These are phyloP conservation scores for Xestia rhomboidea DNA, from an alignment of 2,888 invertebrate genomes.

Conservation along the genomic window DNA sequence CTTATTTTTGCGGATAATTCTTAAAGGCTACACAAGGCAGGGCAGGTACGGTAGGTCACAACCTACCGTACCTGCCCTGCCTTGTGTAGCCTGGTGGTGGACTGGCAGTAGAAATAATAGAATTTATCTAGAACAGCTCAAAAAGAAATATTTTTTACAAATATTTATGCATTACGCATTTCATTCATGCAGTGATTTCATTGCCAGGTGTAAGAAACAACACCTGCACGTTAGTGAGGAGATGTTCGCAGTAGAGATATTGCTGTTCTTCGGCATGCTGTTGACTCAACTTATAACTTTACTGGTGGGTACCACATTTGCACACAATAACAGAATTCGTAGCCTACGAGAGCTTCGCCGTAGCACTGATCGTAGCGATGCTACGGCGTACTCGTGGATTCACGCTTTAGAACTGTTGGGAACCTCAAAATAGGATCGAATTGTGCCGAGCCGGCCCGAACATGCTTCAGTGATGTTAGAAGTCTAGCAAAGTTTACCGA, in stretches of 20 bases:
- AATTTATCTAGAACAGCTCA: neutral
- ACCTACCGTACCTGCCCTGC: too few relatives aligned
- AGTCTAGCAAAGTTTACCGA: too few relatives aligned
- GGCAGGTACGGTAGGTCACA: neutral
- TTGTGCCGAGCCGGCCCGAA: too few relatives aligned
- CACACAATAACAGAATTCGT: neutral
- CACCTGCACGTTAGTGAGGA: slow-evolving; percentile 18
- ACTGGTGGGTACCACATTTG: slow-evolving; percentile 23
- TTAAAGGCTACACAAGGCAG: neutral
- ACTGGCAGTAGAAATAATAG: neutral
- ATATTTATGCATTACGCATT: neutral
- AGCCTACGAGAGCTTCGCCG: neutral
- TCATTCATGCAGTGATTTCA: neutral
- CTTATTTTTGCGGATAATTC: too few relatives aligned
- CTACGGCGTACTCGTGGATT: neutral
- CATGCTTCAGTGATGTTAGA: too few relatives aligned
- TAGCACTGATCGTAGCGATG: neutral
- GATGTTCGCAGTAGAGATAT: slow-evolving; percentile 31
- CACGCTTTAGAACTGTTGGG: neutral
- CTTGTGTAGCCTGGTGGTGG: too few relatives aligned
- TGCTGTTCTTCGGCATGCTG: slow-evolving; percentile 21
- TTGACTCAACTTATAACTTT: slow-evolving; percentile 19
- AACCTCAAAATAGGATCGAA: too few relatives aligned
- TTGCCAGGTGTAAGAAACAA: slow-evolving; percentile 34
- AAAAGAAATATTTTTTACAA: neutral